These are phyloP conservation scores for Amphimedon queenslandica DNA, from an alignment of 37 sponge, comb jelly and placozoan genomes.

Conservation along the genomic window DNA sequence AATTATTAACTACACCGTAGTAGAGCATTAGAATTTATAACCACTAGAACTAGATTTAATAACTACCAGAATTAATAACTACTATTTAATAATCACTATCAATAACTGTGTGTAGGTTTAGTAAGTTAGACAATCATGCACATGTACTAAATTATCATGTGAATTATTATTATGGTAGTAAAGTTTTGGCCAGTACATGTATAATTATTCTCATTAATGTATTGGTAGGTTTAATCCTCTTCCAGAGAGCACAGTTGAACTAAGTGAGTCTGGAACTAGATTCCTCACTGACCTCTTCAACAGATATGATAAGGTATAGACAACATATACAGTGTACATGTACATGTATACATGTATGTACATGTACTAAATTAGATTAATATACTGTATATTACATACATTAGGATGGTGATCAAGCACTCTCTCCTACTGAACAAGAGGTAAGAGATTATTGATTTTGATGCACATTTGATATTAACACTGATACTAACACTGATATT, in stretches of 20 bases:
- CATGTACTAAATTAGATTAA: neutral
- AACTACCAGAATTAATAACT: no score
- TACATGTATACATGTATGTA: neutral
- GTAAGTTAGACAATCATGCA: neutral
- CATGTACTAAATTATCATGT: neutral
- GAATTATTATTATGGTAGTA: no score
- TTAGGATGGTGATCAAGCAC: slow-evolving; percentile 69
- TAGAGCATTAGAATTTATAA: no score
- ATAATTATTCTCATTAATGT: neutral
- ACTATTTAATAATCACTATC: neutral
- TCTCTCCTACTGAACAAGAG: slow-evolving; percentile 64
- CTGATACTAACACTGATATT: neutral
- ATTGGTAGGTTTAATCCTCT: slow-evolving; percentile 48
- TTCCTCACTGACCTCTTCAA: slow-evolving; percentile 78
- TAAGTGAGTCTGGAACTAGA: slow-evolving; percentile 48
- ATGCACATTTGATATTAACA: neutral
- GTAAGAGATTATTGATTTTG: slow-evolving; percentile 17
- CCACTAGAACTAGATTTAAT: no score
- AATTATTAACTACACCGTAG: no score
- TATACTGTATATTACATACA: neutral
- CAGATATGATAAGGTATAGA: slow-evolving; percentile 76
- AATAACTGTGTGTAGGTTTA: neutral
- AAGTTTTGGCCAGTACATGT: neutral
- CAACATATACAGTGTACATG: neutral
- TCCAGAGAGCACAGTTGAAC: slow-evolving; percentile 72